Evolutionary conservation across 2,888 invertebrate species (phyloP).

Genomic region (Dicycla oo): DNA sequence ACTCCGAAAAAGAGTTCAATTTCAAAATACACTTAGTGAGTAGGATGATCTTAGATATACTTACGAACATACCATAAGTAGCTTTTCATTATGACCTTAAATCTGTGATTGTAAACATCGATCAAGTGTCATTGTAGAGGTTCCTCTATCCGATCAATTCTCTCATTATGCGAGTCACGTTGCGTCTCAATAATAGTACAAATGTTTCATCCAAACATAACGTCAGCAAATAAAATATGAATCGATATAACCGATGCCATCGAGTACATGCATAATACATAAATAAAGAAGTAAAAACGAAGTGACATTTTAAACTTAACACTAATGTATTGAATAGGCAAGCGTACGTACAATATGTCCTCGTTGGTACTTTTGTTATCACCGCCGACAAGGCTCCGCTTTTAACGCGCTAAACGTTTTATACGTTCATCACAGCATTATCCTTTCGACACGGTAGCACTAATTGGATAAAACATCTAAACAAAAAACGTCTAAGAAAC

Average conservation of each 20-base stretch:
- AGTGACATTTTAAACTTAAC: slow-evolving; percentile 14
- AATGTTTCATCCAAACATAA: slow-evolving; percentile 42
- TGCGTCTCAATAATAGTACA: slow-evolving; percentile 56
- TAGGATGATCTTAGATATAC: not conserved
- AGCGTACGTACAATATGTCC: slow-evolving; percentile 44
- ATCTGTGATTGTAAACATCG: slow-evolving; percentile 62
- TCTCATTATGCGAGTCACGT: slow-evolving; percentile 71
- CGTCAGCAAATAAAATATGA: slow-evolving; percentile 40
- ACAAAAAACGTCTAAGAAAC: slow-evolving; percentile 88
- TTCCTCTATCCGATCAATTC: slow-evolving; percentile 73
- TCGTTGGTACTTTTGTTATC: slow-evolving; percentile 71
- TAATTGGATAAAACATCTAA: slow-evolving; percentile 88
- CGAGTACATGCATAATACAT: slow-evolving; percentile 12
- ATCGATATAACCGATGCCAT: slow-evolving; percentile 25
- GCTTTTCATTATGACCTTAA: slow-evolving; percentile 32
- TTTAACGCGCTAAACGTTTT: slow-evolving; percentile 87
- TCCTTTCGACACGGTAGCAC: slow-evolving; percentile 91
- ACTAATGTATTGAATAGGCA: slow-evolving; percentile 33
- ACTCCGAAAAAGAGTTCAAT: not conserved
- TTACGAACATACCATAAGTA: slow-evolving; percentile 15
- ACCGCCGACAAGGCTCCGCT: slow-evolving; percentile 82
- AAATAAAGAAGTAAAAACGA: slow-evolving; percentile 18
- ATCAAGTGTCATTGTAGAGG: slow-evolving; percentile 76
- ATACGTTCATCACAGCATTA: slow-evolving; percentile 87
- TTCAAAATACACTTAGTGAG: not conserved